Evolutionary conservation across 2,797 vertebrate genomes (phyloP), one percentile per base, ranked within the genome.

Genomic region (Sebastolobus altivelis): DNA sequence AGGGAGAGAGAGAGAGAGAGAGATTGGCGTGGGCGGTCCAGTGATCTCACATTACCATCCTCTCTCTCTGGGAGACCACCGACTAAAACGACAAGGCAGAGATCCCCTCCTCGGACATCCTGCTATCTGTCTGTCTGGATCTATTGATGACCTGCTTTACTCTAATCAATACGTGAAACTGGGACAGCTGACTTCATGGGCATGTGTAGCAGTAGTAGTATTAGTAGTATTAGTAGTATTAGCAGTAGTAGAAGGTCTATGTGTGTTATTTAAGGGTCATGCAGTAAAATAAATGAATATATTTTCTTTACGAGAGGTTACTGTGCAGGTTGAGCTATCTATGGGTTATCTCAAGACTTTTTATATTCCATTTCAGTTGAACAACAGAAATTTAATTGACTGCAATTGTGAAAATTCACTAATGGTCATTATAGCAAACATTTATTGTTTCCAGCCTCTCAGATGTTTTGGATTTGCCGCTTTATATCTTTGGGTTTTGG

Each of bases 131-230:
- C 89, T 83, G 88, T 92, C 88, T 90, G 81, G 77, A 55, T 35
- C 61, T 88, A 88, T 83, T 80, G 85, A 91, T 88, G 83, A 91
- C 85, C 89, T 86, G 79, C 77, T 90, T 83, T 84, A 59, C 37
- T 4, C 58, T 16, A 49, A 89, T 93, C 92, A 75, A 92, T 92
- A 84, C 52, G 56, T 72, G 55, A 60, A 85, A 84, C 2, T 11
- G 75, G 84, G 83, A 46, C 85, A 86, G 70, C 73, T 66, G 37
- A 70, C 62, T 81, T 78, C 58, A 35, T 52, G 69, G 40, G 18
- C 14, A 9, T 67, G 49, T 68, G 69, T 62, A 8, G 8, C 38
- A 49, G 35, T 62, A 31, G 59, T 46, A 65, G 65, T 29, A 62
- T n/a, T n/a, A 62, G 13, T n/a, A 18, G 3, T 29, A 20, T 7